These are phyloP conservation scores for Scolopax mira DNA, from an alignment of 2,113 vertebrate genomes.

Conservation along the genomic window DNA sequence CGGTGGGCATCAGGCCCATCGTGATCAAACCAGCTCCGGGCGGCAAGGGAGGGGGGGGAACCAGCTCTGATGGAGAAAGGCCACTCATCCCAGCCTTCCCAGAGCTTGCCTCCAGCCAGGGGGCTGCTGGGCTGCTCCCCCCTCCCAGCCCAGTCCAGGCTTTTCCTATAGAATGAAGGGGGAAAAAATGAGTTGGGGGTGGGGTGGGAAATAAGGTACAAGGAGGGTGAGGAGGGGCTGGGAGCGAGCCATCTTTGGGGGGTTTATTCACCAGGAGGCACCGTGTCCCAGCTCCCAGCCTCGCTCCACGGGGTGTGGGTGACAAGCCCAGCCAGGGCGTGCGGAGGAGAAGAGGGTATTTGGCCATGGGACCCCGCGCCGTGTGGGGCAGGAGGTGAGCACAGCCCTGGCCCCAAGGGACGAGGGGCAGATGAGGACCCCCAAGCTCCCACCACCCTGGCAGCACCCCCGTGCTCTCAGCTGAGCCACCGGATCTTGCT, in stretches of 20 bases:
- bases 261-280: rapidly evolving
- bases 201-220: too few relatives aligned
- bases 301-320: rapidly evolving
- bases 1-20: not conserved
- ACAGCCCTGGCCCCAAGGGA: rapidly evolving
- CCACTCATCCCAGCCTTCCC: not conserved
- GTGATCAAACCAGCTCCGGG: not conserved
- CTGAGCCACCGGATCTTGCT: rapidly evolving
- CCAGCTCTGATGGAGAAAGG: not conserved
- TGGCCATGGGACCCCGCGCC: rapidly evolving
- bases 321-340: rapidly evolving
- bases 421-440: not conserved
- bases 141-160: rapidly evolving
- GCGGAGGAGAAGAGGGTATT: not conserved
- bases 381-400: not conserved
- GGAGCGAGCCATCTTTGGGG: not conserved
- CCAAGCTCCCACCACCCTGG: rapidly evolving
- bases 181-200: not conserved
- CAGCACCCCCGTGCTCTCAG: rapidly evolving
- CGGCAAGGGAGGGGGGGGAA: not conserved
- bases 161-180: not conserved
- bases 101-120: not conserved
- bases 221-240: rapidly evolving
- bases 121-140: not conserved
- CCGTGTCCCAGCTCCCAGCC: not conserved